Evolutionary conservation across 1,140 invertebrate species (phyloP).

Genomic region (Hydropsyche tenuis): DNA sequence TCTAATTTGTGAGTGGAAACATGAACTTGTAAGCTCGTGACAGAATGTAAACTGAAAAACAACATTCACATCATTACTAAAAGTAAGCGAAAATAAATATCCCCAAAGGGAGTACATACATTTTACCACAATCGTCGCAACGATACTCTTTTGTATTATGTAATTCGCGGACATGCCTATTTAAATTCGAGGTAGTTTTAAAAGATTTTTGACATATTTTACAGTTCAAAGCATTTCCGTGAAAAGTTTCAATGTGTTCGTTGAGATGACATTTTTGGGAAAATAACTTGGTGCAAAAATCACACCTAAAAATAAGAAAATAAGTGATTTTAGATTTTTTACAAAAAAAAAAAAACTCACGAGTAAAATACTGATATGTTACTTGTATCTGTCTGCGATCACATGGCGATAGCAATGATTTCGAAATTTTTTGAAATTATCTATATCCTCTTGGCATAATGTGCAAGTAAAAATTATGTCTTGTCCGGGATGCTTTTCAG

Average conservation of each 20-base stretch:
- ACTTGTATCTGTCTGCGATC: not conserved
- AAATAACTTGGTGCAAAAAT: conserved; percentile 30
- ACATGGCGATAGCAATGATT: conserved; percentile 10
- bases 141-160: not conserved
- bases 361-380: not conserved
- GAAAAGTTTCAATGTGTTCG: conserved; percentile 55
- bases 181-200: not conserved
- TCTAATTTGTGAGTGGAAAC: conserved; percentile 61
- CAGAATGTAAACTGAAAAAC: conserved; percentile 36
- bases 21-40: conserved; percentile 55
- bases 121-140: conserved; percentile 21
- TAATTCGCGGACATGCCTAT: not conserved
- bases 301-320: conserved; percentile 20
- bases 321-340: not conserved
- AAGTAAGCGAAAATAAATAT: not conserved
- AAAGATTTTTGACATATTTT: conserved; percentile 15
- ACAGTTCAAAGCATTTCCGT: conserved; percentile 52
- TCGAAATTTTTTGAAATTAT: not conserved
- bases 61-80: not conserved
- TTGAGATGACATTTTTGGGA: conserved; percentile 20
- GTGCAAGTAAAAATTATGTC: not conserved
- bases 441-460: not conserved
- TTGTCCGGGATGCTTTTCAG: not conserved
- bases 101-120: not conserved
- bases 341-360: not conserved